Evolutionary conservation across 2,888 invertebrate genomes (phyloP), one percentile per base, ranked within the genome.

Genomic region (Diarsia mendica): DNA sequence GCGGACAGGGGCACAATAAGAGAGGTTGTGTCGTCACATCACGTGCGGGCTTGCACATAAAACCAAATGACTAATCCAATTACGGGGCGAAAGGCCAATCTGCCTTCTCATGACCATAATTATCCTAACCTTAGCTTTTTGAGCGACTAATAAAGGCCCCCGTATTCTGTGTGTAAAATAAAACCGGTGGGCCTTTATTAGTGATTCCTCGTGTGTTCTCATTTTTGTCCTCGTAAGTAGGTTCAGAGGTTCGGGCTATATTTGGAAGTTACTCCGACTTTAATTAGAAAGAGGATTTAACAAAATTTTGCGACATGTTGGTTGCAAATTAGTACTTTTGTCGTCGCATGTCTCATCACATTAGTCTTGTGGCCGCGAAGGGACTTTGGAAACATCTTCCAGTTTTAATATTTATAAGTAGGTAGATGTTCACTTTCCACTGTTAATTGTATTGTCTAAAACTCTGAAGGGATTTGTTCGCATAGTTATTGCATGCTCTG

Each of bases 61-160:
- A 88, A 87, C 86, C 84, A 77, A 87, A 85, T 86, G 87, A 80
- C 82, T 86, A 86, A 86, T 87, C 86, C 86, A 86, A 86, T 86
- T 87, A 86, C 84, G 72, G 80, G 86, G 87, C 78, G 82, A 87
- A 84, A 87, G 89, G 86, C 86, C 90, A 88, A 90, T 89, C 89
- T 87, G 89, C 89, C 88, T 89, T 80, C 90, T 90, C 89, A 89
- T 89, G 87, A 87, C 89, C 87, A 88, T 89, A 90, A 90, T 90
- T 90, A 90, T 88, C 86, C 87, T 84, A 85, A 89, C 90, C 90
- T 89, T 88, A 88, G 87, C 89, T 87, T 87, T 85, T 86, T 84
- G 84, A 89, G 84, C 86, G 80, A 83, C 83, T 84, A 85, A 87
- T 87, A 89, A 88, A 85, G 85, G 85, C 84, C 80, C 76, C 82